Base-by-base conservation (phyloP, 2,888 invertebrate genomes). In the Nycteola revayana region DNA sequence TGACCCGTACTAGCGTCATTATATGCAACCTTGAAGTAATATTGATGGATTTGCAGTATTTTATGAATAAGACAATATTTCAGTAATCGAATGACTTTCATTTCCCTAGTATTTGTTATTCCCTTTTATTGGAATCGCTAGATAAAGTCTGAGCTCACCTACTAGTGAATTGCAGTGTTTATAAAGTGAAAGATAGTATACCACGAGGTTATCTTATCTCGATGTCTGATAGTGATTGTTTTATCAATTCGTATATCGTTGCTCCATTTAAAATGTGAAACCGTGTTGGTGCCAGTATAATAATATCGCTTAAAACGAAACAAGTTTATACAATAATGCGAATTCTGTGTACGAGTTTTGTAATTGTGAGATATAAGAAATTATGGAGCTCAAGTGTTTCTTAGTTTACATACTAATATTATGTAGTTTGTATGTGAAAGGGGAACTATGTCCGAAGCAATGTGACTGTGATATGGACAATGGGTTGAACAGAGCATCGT, bases 401-500 rank as follows among this genome's bases (percentile, higher is more conserved):
- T 30, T 65, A 25, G 14, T 69, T 2, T 3, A 2, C 7, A 7
- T 21, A n/a, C 7, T 21, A n/a, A 39, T 75, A 29, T 29, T 73
- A 25, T 48, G 50, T 49, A 35, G 50, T 40, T 47, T 32, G 22
- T 35, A 39, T 36, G 66, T 61, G 6, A 36, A 39, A 8, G 44
- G 70, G 41, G 73, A 77, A 21, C 36, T 75, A 35, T 91, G 91
- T 59, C 91, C 91, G 6, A 81, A 77, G 44, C 82, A 89, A 66
- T 91, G 91, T 62, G 84, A 82, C 42, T 91, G 91, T 76, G 90
- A 90, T 65, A 64, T 81, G 54, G 75, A 82, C 32, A 72, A 87
- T 61, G 83, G 80, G 9, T 66, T 90, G 32, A 89, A 85, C 56
- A 76, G 90, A 29, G 91, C 90, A 0, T 68, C 67, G 28, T 91